Conservation (phyloP, 1,140 invertebrate genomes). For the Microplitis mediator region DNA sequence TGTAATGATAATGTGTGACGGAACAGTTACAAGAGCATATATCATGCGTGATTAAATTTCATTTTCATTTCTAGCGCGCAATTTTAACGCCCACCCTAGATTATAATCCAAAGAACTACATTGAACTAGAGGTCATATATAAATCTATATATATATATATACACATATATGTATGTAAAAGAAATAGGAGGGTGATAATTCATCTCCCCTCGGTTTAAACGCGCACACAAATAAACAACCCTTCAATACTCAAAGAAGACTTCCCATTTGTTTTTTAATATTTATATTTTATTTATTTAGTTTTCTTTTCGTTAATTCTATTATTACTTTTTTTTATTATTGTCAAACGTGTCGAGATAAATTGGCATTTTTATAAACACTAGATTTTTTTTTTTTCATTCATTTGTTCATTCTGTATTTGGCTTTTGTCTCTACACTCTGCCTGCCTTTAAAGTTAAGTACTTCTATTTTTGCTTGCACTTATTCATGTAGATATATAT, state of each 20-base stretch:
- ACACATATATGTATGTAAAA: not conserved
- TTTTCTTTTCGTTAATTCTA: constrained; percentile 11
- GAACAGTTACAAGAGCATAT: constrained; percentile 16
- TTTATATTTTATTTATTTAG: not conserved
- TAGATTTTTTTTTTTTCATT: constrained; percentile 31
- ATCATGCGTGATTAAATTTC: constrained; percentile 36
- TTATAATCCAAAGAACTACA: constrained; percentile 5
- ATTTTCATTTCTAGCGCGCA: constrained; percentile 31
- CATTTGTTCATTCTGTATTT: not conserved
- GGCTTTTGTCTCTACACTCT: constrained; percentile 7
- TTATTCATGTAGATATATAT: too few species aligned
- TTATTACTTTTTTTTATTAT: not conserved
- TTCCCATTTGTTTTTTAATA: not conserved
- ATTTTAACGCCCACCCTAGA: constrained; percentile 25
- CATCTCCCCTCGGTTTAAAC: not conserved
- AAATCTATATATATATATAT: not conserved
- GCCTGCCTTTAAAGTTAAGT: too few species aligned
- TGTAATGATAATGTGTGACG: constrained; percentile 22
- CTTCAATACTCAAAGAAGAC: not conserved
- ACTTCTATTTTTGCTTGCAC: too few species aligned
- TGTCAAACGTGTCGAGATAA: constrained; percentile 35
- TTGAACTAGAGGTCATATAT: not conserved
- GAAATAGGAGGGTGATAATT: constrained; percentile 9
- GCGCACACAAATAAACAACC: constrained; percentile 8
- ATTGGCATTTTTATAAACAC: constrained; percentile 51